phyloP scores from a whole-genome alignment of 2,113 vertebrate species.

The Calidris pugnax region DNA sequence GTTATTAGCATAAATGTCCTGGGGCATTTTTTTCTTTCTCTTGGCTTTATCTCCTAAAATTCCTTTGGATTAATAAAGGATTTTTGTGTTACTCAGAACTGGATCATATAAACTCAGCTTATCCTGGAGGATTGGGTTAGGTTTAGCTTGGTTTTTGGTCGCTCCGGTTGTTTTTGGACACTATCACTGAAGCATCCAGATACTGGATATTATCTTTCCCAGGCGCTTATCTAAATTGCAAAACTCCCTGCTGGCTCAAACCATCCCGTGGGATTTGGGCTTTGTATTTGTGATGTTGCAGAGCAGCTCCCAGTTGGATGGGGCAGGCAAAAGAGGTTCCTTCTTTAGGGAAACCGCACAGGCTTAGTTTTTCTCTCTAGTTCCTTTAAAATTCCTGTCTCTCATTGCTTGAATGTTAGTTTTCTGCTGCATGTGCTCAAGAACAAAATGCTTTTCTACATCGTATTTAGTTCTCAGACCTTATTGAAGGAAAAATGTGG shows the following conservation, averaged over 20 bases:
- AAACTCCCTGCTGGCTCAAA: neutral
- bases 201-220: neutral
- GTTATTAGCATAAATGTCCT: conserved; percentile 1
- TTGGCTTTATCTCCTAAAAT: conserved; percentile 36
- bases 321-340: neutral
- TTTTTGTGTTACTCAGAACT: conserved; percentile 16
- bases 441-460: neutral
- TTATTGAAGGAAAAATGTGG: neutral
- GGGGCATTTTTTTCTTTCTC: neutral
- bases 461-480: neutral
- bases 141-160: neutral
- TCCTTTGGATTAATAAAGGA: conserved; percentile 24
- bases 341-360: neutral
- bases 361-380: neutral
- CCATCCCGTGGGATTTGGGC: neutral
- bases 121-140: conserved; percentile 4
- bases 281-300: neutral
- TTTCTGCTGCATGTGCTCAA: neutral
- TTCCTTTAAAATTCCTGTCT: neutral
- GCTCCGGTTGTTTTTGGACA: neutral
- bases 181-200: conserved; percentile 3
- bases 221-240: neutral
- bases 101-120: neutral
- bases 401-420: neutral
- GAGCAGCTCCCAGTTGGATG: neutral